Evolutionary conservation across 2,888 invertebrate species (phyloP).

Genomic region (Drosophila monieri): DNA sequence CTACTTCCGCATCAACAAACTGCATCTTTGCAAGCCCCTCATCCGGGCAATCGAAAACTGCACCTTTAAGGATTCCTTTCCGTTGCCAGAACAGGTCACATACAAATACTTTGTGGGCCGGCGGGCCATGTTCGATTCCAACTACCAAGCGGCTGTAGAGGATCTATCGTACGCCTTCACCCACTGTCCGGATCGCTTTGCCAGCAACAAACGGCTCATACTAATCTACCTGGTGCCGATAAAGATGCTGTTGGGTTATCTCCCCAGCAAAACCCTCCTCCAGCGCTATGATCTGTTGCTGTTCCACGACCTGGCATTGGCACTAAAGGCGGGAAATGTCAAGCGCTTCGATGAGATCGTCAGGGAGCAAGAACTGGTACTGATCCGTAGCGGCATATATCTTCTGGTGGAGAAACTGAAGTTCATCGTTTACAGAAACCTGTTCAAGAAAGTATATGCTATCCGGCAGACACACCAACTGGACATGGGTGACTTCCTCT

Average conservation of each 20-base stretch:
- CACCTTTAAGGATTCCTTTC: conserved; percentile 94
- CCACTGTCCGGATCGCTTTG: conserved; percentile 92
- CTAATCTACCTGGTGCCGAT: conserved; percentile 98
- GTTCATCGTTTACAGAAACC: conserved; percentile 96
- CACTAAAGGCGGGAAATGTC: conserved; percentile 95
- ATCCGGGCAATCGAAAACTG: conserved; percentile 98
- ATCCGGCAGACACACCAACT: conserved; percentile 93
- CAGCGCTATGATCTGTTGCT: conserved; percentile 95
- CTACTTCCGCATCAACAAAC: conserved; percentile 95
- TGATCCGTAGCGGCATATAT: conserved; percentile 98
- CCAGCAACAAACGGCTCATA: conserved; percentile 94
- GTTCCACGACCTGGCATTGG: conserved; percentile 94
- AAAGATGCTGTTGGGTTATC: conserved; percentile 97
- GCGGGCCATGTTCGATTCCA: conserved; percentile 99
- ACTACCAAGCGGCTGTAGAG: conserved; percentile 96
- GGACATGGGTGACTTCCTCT: conserved; percentile 92
- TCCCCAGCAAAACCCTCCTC: conserved; percentile 93
- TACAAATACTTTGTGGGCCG: conserved; percentile 98
- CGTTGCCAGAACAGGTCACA: conserved; percentile 96
- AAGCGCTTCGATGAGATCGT: conserved; percentile 92
- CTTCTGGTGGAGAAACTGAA: conserved; percentile 98
- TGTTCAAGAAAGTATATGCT: conserved; percentile 95
- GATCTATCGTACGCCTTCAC: conserved; percentile 96
- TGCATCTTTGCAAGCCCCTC: conserved; percentile 95
- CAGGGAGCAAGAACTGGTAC: conserved; percentile 94